Percentiles rank a stretch among this genome's conserved stretches.
Evolutionary conservation across 2,888 invertebrate species (phyloP).

Genomic region (Phanerotoma sp.): DNA sequence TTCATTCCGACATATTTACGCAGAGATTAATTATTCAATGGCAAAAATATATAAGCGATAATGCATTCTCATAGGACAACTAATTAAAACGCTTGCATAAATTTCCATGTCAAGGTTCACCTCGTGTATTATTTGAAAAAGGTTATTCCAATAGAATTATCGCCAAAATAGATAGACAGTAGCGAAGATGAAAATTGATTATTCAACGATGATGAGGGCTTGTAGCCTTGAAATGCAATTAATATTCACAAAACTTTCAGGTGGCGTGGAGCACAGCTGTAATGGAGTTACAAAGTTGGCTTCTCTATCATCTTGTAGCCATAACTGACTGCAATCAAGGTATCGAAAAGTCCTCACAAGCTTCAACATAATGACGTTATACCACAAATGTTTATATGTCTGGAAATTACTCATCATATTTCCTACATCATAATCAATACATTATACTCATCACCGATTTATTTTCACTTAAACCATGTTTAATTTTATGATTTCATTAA

Average conservation of each 20-base stretch:
- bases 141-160: neutral
- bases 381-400: too few relatives aligned
- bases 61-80: too few relatives aligned
- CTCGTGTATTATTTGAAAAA: neutral
- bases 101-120: too few relatives aligned
- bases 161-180: neutral
- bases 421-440: neutral
- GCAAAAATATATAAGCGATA: too few relatives aligned
- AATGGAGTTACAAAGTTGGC: constrained; percentile 57
- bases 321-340: constrained; percentile 57
- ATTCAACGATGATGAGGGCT: constrained; percentile 6
- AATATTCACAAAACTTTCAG: constrained; percentile 37
- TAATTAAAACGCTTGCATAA: too few relatives aligned
- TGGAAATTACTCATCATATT: too few relatives aligned
- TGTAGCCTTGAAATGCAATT: constrained; percentile 14
- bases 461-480: neutral
- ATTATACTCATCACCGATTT: constrained; percentile 1
- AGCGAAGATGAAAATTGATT: neutral
- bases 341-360: too few relatives aligned
- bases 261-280: constrained; percentile 57
- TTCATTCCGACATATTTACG: too few relatives aligned
- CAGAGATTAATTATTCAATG: too few relatives aligned
- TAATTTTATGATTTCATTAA: neutral
- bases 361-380: neutral
- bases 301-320: constrained; percentile 56